These are phyloP conservation scores for Schizopygopsis malacanthus DNA, from an alignment of 2,797 vertebrate species.

Conservation along the genomic window DNA sequence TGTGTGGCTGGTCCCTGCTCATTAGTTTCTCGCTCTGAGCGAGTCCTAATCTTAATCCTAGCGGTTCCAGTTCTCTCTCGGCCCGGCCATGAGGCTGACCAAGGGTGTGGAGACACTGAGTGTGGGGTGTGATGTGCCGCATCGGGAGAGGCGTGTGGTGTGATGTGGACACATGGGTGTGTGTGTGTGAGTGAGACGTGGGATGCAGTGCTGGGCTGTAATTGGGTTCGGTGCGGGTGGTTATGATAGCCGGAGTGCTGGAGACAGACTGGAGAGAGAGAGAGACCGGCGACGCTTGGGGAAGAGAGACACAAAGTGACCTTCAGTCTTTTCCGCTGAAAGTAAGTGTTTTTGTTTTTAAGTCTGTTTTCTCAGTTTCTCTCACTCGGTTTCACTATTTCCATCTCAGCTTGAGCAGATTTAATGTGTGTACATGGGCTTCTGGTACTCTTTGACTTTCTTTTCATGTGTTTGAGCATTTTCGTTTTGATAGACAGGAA, in stretches of 20 bases:
- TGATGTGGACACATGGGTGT: constrained; percentile 46
- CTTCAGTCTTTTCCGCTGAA: constrained; percentile 49
- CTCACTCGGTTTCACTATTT: constrained; percentile 55
- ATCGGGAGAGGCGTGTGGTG: constrained; percentile 43
- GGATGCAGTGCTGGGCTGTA: constrained; percentile 65
- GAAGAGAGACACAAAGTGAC: constrained; percentile 52
- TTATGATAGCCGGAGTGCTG: constrained; percentile 32
- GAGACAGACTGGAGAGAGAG: constrained; percentile 2
- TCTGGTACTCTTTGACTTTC: not conserved
- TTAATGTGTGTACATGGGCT: constrained; percentile 34
- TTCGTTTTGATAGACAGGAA: not conserved
- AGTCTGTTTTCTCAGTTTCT: constrained; percentile 52
- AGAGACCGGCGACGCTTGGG: constrained; percentile 24
- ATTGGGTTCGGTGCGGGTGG: constrained; percentile 69
- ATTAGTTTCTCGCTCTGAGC: constrained; percentile 4
- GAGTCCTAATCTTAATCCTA: constrained; percentile 51
- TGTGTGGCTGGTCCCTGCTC: constrained; percentile 11
- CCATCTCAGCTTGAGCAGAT: constrained; percentile 18
- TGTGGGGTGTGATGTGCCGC: constrained; percentile 51
- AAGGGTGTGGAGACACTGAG: constrained; percentile 49
- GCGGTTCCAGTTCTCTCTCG: constrained; percentile 29
- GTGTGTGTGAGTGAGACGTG: constrained; percentile 40
- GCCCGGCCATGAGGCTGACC: constrained; percentile 34
- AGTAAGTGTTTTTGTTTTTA: constrained; percentile 52
- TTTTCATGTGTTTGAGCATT: constrained; percentile 2